Percentiles rank a stretch among this genome's conserved stretches.
These are phyloP conservation scores for Archocentrus centrarchus DNA, from an alignment of 2,113 vertebrate species.

Conservation along the genomic window DNA sequence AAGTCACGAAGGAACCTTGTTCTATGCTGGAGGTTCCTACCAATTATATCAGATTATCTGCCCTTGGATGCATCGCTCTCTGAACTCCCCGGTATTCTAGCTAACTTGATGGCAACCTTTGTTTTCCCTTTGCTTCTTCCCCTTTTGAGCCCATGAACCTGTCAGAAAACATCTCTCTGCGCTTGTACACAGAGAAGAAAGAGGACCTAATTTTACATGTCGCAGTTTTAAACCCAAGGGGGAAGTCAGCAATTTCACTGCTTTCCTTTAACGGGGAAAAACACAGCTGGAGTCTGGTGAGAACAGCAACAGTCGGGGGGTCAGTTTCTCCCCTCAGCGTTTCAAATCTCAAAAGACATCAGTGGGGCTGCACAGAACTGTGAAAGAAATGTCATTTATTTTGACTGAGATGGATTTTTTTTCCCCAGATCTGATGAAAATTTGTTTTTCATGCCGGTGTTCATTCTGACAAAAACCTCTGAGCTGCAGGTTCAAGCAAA, in stretches of 20 bases:
- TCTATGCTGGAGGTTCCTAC: conserved; percentile 28
- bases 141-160: conserved; percentile 22
- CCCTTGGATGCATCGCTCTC: not conserved
- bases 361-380: conserved; percentile 57
- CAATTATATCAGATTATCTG: conserved; percentile 50
- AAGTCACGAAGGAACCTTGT: conserved; percentile 20
- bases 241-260: conserved; percentile 47
- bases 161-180: conserved; percentile 15
- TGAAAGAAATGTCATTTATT: conserved; percentile 53
- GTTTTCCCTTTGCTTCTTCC: not conserved
- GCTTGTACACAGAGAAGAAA: conserved; percentile 6
- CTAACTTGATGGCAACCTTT: conserved; percentile 31
- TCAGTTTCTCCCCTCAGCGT: conserved; percentile 57
- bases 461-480: not conserved
- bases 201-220: conserved; percentile 45
- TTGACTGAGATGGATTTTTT: conserved; percentile 61
- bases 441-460: conserved; percentile 43
- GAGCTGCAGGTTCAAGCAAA: conserved; percentile 14
- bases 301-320: conserved; percentile 32
- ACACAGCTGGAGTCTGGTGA: conserved; percentile 35
- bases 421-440: conserved; percentile 63
- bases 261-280: conserved; percentile 18
- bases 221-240: conserved; percentile 12
- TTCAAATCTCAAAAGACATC: conserved; percentile 51
- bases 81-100: conserved; percentile 1